A percentile compares a stretch with the other conserved stretches of the same genome.
Conservation (phyloP, 1,140 invertebrate species). For the Harlomillsia oculata region DNA sequence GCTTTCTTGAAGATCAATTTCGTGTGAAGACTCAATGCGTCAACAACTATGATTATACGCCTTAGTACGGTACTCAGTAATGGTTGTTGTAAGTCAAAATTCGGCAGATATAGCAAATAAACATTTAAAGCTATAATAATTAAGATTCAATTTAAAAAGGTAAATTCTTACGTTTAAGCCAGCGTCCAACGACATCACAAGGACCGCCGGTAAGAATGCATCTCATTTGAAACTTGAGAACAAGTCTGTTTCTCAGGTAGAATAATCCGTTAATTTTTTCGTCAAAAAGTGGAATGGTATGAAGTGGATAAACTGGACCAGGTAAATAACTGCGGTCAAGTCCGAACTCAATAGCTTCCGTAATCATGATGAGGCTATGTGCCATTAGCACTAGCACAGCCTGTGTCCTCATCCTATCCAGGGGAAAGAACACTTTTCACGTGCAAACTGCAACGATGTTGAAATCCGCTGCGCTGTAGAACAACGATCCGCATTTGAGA, state of each 20-base stretch:
- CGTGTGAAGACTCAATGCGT: no score
- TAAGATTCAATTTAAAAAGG: no score
- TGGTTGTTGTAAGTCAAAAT: no score
- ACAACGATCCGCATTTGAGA: no score
- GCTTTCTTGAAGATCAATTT: no score
- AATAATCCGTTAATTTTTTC: conserved; percentile 17
- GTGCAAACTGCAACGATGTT: no score
- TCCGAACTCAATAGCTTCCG: background rate
- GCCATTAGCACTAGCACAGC: background rate
- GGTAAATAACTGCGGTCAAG: conserved; percentile 7
- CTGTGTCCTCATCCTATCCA: background rate
- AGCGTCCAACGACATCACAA: conserved; percentile 19
- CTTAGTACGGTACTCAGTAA: no score
- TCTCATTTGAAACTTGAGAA: conserved; percentile 18
- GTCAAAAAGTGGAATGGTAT: conserved; percentile 15
- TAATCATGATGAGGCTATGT: background rate
- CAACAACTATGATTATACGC: no score
- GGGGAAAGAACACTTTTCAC: no score
- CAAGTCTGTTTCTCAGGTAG: conserved; percentile 12
- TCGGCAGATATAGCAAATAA: no score
- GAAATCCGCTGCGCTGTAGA: no score
- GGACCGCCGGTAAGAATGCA: conserved; percentile 12
- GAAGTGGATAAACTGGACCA: conserved; percentile 17
- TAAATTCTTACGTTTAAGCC: conserved; percentile 28
- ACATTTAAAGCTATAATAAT: no score